A percentile compares a stretch with the other conserved stretches of the same genome.
These are phyloP conservation scores for Turnix velox DNA, from an alignment of 2,113 vertebrate species.

Conservation along the genomic window DNA sequence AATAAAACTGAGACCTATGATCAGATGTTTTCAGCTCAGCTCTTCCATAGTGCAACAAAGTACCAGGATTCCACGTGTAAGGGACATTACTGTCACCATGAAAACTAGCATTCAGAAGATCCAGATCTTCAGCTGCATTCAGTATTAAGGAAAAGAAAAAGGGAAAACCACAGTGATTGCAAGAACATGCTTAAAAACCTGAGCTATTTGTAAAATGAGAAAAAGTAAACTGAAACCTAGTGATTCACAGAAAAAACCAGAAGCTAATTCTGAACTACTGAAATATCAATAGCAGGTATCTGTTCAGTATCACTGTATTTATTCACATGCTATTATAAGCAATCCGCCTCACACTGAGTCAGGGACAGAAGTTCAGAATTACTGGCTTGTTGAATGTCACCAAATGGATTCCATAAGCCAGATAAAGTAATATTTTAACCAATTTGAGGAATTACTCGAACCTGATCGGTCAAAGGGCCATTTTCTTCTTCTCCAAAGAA, in stretches of 20 bases:
- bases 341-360: neutral
- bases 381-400: neutral
- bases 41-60: constrained; percentile 89
- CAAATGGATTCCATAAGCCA: neutral
- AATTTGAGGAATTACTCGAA: constrained; percentile 36
- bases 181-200: neutral
- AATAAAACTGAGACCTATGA: constrained; percentile 81
- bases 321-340: neutral
- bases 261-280: neutral
- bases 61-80: constrained; percentile 86
- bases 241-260: neutral
- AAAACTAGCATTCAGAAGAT: constrained; percentile 85
- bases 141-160: neutral
- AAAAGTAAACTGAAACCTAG: neutral
- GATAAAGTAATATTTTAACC: neutral
- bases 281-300: neutral
- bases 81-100: constrained; percentile 79
- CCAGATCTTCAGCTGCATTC: constrained; percentile 88
- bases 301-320: neutral
- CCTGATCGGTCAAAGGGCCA: constrained; percentile 96
- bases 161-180: neutral
- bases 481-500: constrained; percentile 95
- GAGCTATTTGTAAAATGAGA: neutral
- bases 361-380: neutral
- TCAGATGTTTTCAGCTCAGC: constrained; percentile 98